phyloP scores from a whole-genome alignment of 2,113 vertebrate genomes.

The Stictonetta naevosa region DNA sequence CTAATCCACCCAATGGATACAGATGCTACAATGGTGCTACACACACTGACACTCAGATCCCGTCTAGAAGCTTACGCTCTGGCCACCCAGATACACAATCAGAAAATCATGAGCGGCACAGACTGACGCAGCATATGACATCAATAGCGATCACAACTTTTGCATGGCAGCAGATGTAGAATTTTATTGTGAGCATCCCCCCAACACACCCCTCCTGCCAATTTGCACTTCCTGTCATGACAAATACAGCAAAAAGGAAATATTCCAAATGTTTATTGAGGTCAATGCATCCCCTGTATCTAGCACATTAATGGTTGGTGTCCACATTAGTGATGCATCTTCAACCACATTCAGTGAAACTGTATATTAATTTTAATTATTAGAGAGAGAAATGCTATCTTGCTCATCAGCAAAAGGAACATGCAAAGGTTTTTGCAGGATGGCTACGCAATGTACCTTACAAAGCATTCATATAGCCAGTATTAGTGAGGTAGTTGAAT shows the following conservation, averaged over 20 bases:
- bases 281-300: not conserved
- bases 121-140: not conserved
- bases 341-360: not conserved
- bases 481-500: not conserved
- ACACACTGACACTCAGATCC: not conserved
- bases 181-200: not conserved
- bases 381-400: not conserved
- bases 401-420: not conserved
- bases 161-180: not conserved
- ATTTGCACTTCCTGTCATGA: not conserved
- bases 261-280: not conserved
- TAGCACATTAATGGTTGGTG: not conserved
- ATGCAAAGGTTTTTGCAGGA: not conserved
- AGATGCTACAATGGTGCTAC: not conserved
- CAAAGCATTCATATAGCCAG: not conserved
- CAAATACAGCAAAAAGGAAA: not conserved
- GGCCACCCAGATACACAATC: not conserved
- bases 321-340: not conserved
- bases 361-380: not conserved
- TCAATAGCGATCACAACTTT: not conserved
- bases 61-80: not conserved
- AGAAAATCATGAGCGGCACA: conserved; percentile 2
- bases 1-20: not conserved
- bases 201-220: not conserved
- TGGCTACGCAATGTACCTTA: accelerated